phyloP scores from a whole-genome alignment of 2,888 invertebrate genomes.

The Euplagia quadripunctaria region DNA sequence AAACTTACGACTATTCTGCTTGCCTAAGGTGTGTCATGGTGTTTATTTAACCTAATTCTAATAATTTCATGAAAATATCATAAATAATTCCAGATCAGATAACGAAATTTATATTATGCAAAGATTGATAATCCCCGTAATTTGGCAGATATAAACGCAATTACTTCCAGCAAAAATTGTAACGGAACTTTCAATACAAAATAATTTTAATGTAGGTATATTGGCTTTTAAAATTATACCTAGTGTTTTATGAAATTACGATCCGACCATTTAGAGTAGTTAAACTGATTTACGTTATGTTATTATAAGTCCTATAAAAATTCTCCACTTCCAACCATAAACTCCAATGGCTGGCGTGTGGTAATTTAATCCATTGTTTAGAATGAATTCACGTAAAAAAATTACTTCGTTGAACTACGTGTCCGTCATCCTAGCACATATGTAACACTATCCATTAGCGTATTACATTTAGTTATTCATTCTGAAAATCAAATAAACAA shows the following conservation, averaged over 20 bases:
- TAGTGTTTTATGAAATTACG: conserved; percentile 38
- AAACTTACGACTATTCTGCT: neutral
- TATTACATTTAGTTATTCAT: conserved; percentile 67
- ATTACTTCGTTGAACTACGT: conserved; percentile 59
- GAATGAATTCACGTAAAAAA: conserved; percentile 50
- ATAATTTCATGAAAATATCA: neutral
- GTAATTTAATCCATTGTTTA: conserved; percentile 35
- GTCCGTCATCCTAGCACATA: conserved; percentile 64
- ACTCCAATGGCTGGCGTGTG: conserved; percentile 43
- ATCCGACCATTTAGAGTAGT: conserved; percentile 44
- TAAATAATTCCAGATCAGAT: neutral
- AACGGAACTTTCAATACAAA: too few species aligned
- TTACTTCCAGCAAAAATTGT: conserved; percentile 17
- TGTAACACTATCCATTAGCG: conserved; percentile 59
- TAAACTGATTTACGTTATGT: conserved; percentile 51
- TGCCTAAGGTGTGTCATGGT: neutral
- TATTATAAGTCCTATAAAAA: conserved; percentile 42
- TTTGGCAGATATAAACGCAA: conserved; percentile 29
- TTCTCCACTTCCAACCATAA: conserved; percentile 45
- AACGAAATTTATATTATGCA: conserved; percentile 21
- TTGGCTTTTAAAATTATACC: conserved; percentile 34
- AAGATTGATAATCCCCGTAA: conserved; percentile 27
- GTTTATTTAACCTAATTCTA: neutral
- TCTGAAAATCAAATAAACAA: conserved; percentile 63
- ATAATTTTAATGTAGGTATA: too few species aligned